These are phyloP conservation scores for Deilephila elpenor DNA, from an alignment of 2,888 invertebrate genomes.

Conservation along the genomic window DNA sequence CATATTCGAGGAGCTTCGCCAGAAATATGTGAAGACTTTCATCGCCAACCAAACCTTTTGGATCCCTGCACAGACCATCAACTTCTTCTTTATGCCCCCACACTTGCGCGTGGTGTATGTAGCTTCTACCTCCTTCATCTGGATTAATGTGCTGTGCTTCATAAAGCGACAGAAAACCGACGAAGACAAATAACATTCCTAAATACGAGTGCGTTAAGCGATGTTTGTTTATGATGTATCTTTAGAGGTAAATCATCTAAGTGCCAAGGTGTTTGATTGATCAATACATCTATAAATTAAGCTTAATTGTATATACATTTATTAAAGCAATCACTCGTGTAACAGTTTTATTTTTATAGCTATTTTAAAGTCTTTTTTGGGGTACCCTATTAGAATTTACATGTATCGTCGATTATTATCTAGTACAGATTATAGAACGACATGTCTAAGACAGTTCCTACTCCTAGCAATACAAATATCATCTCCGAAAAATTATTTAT, in stretches of 20 bases:
- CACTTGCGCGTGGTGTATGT: conserved; percentile 91
- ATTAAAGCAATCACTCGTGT: not conserved
- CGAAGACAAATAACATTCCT: conserved; percentile 25
- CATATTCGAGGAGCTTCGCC: conserved; percentile 87
- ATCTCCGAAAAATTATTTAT: too few relatives aligned
- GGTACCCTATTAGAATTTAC: too few relatives aligned
- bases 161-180: conserved; percentile 86
- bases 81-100: conserved; percentile 90
- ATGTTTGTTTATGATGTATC: not conserved
- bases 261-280: not conserved
- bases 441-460: too few relatives aligned
- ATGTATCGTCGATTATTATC: too few relatives aligned
- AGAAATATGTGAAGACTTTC: conserved; percentile 89
- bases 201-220: not conserved
- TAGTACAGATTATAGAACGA: too few relatives aligned
- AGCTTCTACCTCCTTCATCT: conserved; percentile 90
- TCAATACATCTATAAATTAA: not conserved
- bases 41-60: conserved; percentile 92
- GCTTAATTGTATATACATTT: not conserved
- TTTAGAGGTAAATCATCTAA: not conserved
- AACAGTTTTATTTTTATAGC: too few relatives aligned
- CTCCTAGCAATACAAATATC: too few relatives aligned
- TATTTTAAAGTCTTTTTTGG: too few relatives aligned
- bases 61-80: conserved; percentile 92
- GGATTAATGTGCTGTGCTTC: conserved; percentile 94